Evolutionary conservation across 2,888 invertebrate genomes (phyloP).

Genomic region (Perdita meconis): DNA sequence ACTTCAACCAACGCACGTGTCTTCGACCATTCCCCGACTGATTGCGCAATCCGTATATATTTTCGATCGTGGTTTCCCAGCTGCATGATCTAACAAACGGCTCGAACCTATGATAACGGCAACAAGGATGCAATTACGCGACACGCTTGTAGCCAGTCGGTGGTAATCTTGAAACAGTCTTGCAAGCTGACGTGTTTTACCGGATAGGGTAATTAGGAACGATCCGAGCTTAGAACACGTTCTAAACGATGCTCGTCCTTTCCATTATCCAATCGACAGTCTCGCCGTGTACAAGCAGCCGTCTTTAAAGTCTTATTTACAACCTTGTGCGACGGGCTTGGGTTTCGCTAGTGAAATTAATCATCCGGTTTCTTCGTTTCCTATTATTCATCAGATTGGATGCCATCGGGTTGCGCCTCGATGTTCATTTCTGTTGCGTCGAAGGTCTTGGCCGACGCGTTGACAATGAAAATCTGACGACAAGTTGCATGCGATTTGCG

Average conservation of each 20-base stretch:
- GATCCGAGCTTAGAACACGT: conserved; percentile 43
- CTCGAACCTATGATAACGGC: background rate
- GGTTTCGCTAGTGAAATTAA: conserved; percentile 48
- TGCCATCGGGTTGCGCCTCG: background rate
- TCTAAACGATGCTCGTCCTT: conserved; percentile 39
- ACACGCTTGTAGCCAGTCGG: conserved; percentile 36
- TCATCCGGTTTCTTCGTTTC: conserved; percentile 12
- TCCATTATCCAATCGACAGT: conserved; percentile 54
- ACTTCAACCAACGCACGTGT: background rate
- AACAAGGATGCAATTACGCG: conserved; percentile 43
- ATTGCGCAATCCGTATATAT: background rate
- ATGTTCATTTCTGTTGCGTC: background rate
- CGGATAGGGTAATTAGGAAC: conserved; percentile 54
- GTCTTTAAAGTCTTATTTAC: conserved; percentile 53
- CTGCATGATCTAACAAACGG: background rate
- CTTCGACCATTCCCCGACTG: background rate
- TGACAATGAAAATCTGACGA: background rate
- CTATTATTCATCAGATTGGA: conserved; percentile 6
- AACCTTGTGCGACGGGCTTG: conserved; percentile 39
- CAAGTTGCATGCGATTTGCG: too few species aligned
- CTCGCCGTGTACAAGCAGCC: conserved; percentile 17
- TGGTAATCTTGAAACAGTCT: conserved; percentile 39
- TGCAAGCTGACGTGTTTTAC: conserved; percentile 30
- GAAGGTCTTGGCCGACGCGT: conserved; percentile 12
- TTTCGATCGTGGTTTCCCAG: background rate